Base-by-base conservation (phyloP, 92 coral and sea anemone species). In the Palythoa heliodiscus region DNA sequence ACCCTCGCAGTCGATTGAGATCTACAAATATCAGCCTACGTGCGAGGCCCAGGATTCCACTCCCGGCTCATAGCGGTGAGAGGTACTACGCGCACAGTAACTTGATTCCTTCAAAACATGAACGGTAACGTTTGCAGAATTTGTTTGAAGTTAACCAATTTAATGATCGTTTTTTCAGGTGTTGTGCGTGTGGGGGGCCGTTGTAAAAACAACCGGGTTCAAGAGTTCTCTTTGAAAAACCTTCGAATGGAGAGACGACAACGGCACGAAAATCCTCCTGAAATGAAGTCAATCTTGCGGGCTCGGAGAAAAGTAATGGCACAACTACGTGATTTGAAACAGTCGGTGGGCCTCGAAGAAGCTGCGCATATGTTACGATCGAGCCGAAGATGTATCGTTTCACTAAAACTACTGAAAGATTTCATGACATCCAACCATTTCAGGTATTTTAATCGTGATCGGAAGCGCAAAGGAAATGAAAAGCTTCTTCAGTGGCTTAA, bases 151-250 rank as follows among this genome's bases (percentile, higher is more conserved):
- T 52, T 15, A 1, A 15, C 66, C 2, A 16, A 60, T 14, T 1
- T 3, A 22, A 19, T 19, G 0, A 48, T 47, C 19, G 11, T 48
- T 24, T 83, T 7, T 72, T 61, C 25, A 92, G 93, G 91, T 84
- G 78, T 95, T 48, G 95, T 93, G 37, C 94, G 98, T 14, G 98
- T 92, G 52, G 98, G 98, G 6, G 92, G 98, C 73, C 94, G 98
- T n/a, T 88, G 95, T 70, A 90, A 86, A 92, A 88, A 63, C 52
- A 73, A 83, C 61, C 71, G 37, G 15, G 89, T 95, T 43, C 68
- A 86, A 66, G 0, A 52, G 14, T 88, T 52, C 85, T 86, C 83
- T 82, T 79, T 95, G 53, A 82, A 11, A 37, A 52, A 52, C 50
- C 75, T 87, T 4, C 87, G 95, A 84, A 83, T 72, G 79, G 63